Evolutionary conservation across 2,797 vertebrate genomes (phyloP).

Genomic region (Chelidonichthys spinosus): DNA sequence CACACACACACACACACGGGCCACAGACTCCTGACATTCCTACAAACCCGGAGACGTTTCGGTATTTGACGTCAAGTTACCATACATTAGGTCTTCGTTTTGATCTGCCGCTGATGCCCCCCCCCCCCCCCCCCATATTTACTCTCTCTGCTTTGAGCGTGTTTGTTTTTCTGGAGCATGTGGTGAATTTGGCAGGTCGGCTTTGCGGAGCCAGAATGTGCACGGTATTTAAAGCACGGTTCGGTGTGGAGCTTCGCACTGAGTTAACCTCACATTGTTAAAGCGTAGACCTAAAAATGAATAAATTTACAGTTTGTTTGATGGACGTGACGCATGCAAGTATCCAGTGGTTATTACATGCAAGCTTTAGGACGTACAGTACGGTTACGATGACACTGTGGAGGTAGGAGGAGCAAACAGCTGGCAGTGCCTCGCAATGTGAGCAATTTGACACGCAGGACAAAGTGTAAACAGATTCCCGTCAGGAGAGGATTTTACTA

Average conservation of each 20-base stretch:
- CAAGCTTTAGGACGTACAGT: background rate
- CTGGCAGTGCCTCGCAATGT: constrained; percentile 41
- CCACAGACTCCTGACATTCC: constrained; percentile 69
- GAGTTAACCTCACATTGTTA: constrained; percentile 44
- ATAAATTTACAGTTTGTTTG: constrained; percentile 6
- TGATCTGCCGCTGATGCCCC: constrained; percentile 55
- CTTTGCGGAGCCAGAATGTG: constrained; percentile 14
- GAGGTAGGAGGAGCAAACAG: constrained; percentile 23
- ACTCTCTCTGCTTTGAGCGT: constrained; percentile 31
- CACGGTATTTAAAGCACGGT: constrained; percentile 49
- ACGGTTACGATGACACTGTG: constrained; percentile 6
- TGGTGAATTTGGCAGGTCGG: constrained; percentile 47
- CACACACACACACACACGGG: constrained; percentile 11
- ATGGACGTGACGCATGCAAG: constrained; percentile 9
- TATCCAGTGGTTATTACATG: constrained; percentile 3
- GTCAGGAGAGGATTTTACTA: constrained; percentile 60
- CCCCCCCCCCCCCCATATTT: background rate
- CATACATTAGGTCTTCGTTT: constrained; percentile 59
- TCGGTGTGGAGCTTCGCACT: constrained; percentile 43
- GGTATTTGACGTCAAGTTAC: constrained; percentile 67
- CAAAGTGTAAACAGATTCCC: constrained; percentile 67
- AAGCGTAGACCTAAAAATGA: constrained; percentile 40
- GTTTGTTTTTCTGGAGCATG: constrained; percentile 29
- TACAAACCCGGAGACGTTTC: constrained; percentile 64
- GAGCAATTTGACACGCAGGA: constrained; percentile 61